Evolutionary conservation across 2,888 invertebrate genomes (phyloP), one percentile per base, ranked within the genome.

Genomic region (Apamea epomidion): DNA sequence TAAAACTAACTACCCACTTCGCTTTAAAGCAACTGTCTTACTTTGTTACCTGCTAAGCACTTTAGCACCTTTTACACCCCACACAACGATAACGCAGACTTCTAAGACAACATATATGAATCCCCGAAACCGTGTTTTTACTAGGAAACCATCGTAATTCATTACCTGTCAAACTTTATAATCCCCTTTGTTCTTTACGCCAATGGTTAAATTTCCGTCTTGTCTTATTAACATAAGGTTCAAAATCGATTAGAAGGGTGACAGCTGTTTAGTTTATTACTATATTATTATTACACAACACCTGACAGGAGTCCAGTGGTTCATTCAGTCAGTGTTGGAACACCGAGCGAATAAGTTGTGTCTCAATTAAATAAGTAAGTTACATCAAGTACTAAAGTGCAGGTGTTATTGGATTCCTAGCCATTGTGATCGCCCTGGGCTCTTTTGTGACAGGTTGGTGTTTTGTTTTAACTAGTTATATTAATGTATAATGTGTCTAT

Each of bases 241-340:
- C 10, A 81, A 77, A 78, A 78, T 84, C 10, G 64, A 58, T 71
- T 32, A 54, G n/a, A 60, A 70, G 16, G 32, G 54, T 51, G 29
- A 51, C 68, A 76, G 67, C 76, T 83, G 76, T 78, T 84, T 86
- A 84, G 76, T 80, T 77, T 82, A 85, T 88, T 87, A 69, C 29
- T 70, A 37, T 77, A 78, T 73, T 82, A 81, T 86, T 87, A 82
- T 85, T 83, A 83, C 16, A 51, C 48, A 48, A 65, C 68, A 88
- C 80, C 77, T 85, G 87, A 70, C 70, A 48, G 32, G 72, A 72
- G 12, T 32, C 29, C 18, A 54, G 51, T 82, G 18, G 79, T 67
- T 48, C 5, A 72, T 58, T 82, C 89, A 93, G 92, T 93, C 82
- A 82, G 86, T 85, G 86, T 90, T 88, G 77, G 86, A 82, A 42